Evolutionary conservation across 2,797 vertebrate species (phyloP), one percentile per base, ranked within the genome.

Genomic region (Salmo trutta): DNA sequence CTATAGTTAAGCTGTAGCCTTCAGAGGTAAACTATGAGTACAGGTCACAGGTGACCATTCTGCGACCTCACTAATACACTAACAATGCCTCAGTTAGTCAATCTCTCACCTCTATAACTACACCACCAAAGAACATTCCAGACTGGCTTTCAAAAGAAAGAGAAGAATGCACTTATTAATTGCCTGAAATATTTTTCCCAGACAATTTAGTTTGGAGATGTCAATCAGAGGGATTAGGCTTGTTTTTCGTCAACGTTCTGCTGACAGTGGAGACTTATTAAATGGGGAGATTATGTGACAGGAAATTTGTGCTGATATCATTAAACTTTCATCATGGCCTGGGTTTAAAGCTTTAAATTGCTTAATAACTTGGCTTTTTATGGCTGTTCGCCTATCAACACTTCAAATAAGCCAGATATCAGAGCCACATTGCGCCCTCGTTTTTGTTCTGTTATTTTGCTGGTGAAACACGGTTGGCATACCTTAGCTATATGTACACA

Each of bases 301-400:
- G 86, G 83, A 89, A 90, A 92, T 93, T 87, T 90, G 89, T 91
- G 88, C 91, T 90, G 90, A 92, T 93, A 90, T 93, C 89, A 94
- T 94, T 92, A 93, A 91, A 90, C 83, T 93, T 94, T 93, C 91
- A 94, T 92, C 90, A 82, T 79, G 83, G 76, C 75, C 83, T 80
- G 79, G 80, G 79, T 88, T 91, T 92, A 92, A 93, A 93, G 90
- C 91, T 90, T 81, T 85, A 92, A 93, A 93, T 93, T 92, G 89
- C 89, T 92, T 90, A 93, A 92, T 93, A 93, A 89, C 85, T 90
- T 76, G 1, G 84, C 83, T 90, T 90, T 89, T 86, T 91, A 85
- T 91, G 88, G 84, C 86, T 84, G 78, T 83, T 83, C 31, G 81
- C 87, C 89, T 91, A 90, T 94, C 93, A 93, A 88, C 90, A 93